Evolutionary conservation across 2,113 vertebrate species (phyloP).

Genomic region (Polypterus senegalus): DNA sequence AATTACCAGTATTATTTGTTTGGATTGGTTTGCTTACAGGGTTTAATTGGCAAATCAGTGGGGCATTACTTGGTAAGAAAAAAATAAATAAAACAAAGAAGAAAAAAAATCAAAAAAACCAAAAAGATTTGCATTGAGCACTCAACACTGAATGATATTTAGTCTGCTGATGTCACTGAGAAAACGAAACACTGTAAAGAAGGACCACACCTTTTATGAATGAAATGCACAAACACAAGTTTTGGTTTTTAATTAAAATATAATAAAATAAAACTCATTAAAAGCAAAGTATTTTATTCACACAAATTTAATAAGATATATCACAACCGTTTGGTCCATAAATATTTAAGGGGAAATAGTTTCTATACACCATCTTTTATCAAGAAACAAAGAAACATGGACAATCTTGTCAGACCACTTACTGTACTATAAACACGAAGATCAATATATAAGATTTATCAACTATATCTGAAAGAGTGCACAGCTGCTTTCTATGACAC

Average conservation of each 20-base stretch:
- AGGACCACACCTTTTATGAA: conserved; percentile 19
- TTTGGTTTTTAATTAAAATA: conserved; percentile 41
- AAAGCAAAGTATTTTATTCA: conserved; percentile 98
- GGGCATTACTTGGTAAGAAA: conserved; percentile 80
- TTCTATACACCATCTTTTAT: conserved; percentile 99
- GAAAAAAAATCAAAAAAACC: conserved; percentile 41
- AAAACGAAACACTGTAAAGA: conserved; percentile 23
- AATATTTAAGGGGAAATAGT: conserved; percentile 99
- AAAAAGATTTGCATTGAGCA: conserved; percentile 35
- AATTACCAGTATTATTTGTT: conserved; percentile 51
- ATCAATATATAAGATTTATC: conserved; percentile 98
- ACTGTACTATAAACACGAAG: conserved; percentile 99
- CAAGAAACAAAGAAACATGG: conserved; percentile 99
- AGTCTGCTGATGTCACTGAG: conserved; percentile 36
- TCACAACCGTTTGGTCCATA: conserved; percentile 99
- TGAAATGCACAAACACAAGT: conserved; percentile 28
- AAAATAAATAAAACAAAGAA: conserved; percentile 52
- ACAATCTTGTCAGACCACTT: conserved; percentile 99
- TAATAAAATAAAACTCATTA: conserved; percentile 95
- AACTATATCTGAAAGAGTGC: conserved; percentile 97
- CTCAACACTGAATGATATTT: conserved; percentile 37
- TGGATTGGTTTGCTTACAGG: conserved; percentile 48
- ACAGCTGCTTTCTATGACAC: conserved; percentile 93
- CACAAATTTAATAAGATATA: conserved; percentile 99
- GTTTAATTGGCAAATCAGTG: conserved; percentile 78